Evolutionary conservation across 1,140 invertebrate species (phyloP).

Genomic region (Apolygus lucorum): DNA sequence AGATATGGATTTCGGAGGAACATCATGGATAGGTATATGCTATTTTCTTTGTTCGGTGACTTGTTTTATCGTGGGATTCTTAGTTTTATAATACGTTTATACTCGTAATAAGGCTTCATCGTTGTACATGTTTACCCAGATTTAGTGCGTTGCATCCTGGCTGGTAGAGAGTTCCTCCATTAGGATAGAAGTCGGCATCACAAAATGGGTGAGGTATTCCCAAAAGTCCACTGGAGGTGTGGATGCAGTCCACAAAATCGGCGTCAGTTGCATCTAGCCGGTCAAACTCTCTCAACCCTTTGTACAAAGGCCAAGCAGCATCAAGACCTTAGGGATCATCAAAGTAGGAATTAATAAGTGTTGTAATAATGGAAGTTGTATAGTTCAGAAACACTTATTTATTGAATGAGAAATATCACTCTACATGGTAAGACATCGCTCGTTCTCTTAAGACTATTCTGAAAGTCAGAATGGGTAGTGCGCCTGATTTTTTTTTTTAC

Average conservation of each 20-base stretch:
- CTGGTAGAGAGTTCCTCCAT: conserved; percentile 46
- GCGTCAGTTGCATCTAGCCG: neutral
- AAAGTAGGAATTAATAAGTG: too few relatives aligned
- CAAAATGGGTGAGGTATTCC: conserved; percentile 45
- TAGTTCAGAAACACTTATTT: too few relatives aligned
- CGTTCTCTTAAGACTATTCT: too few relatives aligned
- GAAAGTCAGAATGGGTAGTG: too few relatives aligned
- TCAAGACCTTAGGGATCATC: conserved; percentile 57
- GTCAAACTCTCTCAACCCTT: neutral
- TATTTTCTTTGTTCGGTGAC: too few relatives aligned
- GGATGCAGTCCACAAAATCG: conserved; percentile 48
- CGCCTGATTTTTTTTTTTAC: too few relatives aligned
- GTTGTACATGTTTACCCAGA: neutral
- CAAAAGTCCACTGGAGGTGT: conserved; percentile 47
- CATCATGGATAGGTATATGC: too few relatives aligned
- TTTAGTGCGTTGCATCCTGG: conserved; percentile 46
- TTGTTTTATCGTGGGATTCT: too few relatives aligned
- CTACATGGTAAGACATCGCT: too few relatives aligned
- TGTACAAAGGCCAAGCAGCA: conserved; percentile 52
- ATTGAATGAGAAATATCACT: too few relatives aligned
- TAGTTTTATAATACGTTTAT: neutral
- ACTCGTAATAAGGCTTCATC: neutral
- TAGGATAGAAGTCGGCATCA: conserved; percentile 53
- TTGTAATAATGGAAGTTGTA: too few relatives aligned
- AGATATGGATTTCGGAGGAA: too few relatives aligned